A percentile compares a stretch with the other conserved stretches of the same genome.
These are phyloP conservation scores for Xestia xanthographa DNA, from an alignment of 2,888 invertebrate species.

Conservation along the genomic window DNA sequence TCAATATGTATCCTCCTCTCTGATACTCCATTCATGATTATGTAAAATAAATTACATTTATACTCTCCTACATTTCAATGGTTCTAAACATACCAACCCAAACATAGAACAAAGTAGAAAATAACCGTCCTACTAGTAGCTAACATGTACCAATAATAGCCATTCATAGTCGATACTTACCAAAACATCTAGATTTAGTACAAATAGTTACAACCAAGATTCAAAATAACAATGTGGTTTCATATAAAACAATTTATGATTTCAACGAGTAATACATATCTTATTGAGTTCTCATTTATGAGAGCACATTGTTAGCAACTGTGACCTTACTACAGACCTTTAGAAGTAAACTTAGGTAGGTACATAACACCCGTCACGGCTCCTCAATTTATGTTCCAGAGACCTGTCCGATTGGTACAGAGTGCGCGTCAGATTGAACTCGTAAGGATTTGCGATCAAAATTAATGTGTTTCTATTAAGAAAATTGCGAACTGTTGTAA, in stretches of 20 bases:
- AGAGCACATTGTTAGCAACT: constrained; percentile 58
- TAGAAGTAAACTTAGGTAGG: constrained; percentile 72
- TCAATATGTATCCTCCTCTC: constrained; percentile 50
- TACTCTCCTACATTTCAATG: constrained; percentile 66
- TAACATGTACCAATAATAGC: constrained; percentile 65
- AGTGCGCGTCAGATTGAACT: constrained; percentile 96
- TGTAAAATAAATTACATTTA: constrained; percentile 53
- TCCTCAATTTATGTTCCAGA: constrained; percentile 90
- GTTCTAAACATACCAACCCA: constrained; percentile 66
- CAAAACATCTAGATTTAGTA: constrained; percentile 69
- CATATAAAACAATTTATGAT: constrained; percentile 28
- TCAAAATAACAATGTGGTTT: constrained; percentile 66
- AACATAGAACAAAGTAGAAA: constrained; percentile 71
- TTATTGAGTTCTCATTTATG: constrained; percentile 26
- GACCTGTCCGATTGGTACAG: constrained; percentile 95
- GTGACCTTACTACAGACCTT: constrained; percentile 64
- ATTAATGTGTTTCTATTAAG: constrained; percentile 88
- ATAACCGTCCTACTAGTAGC: constrained; percentile 62
- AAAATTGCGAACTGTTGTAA: constrained; percentile 87
- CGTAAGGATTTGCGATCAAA: constrained; percentile 93
- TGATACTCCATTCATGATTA: constrained; percentile 51
- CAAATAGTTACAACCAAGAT: constrained; percentile 64
- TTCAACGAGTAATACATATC: not conserved
- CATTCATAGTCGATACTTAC: constrained; percentile 64
- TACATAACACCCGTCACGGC: constrained; percentile 85